Evolutionary conservation across 2,797 vertebrate species (phyloP), one percentile per base, ranked within the genome.

Genomic region (Pseudochirops corinnae): DNA sequence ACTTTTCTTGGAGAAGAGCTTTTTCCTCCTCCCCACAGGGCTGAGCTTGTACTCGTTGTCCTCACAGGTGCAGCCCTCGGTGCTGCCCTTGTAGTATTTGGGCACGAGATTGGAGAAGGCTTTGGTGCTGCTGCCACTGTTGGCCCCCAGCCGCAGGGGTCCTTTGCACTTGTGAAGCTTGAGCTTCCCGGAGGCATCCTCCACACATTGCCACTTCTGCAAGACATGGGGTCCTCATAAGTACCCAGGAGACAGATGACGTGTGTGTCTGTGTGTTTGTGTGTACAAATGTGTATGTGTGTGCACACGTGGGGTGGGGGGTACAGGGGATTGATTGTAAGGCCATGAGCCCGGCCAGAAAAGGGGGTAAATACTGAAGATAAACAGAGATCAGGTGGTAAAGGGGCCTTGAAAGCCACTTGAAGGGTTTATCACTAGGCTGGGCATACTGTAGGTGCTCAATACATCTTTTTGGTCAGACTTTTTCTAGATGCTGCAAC

Each of bases 121-220:
- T 94, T 98, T 98, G 97, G 98, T 98, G 97, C 98, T 99, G 97
- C 98, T 98, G 97, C 98, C 98, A 33, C 98, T 98, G 12, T 98
- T 98, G 90, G 98, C 98, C 53, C 98, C 98, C 53, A 99, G 98
- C 96, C 98, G 98, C 0, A 98, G 98, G 91, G 99, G 98, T 7
- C 98, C 98, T 97, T 99, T 99, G 97, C 99, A 99, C 95, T 99
- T 99, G 98, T 99, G 99, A 31, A 99, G 99, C 7, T 99, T 99
- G 56, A 99, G 99, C 53, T 99, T 99, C 67, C 99, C 99, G 0
- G 99, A 98, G 55, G 99, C 94, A n/a, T 99, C 99, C 98, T 99
- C 99, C 90, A 99, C 99, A 94, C 99, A 99, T 98, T 99, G 99
- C 99, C 99, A 99, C 97, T 99, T 99, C 99, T 99, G 97, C 91